These are phyloP conservation scores for Sorex fumeus DNA, from an alignment of 2,113 vertebrate genomes.

Conservation along the genomic window DNA sequence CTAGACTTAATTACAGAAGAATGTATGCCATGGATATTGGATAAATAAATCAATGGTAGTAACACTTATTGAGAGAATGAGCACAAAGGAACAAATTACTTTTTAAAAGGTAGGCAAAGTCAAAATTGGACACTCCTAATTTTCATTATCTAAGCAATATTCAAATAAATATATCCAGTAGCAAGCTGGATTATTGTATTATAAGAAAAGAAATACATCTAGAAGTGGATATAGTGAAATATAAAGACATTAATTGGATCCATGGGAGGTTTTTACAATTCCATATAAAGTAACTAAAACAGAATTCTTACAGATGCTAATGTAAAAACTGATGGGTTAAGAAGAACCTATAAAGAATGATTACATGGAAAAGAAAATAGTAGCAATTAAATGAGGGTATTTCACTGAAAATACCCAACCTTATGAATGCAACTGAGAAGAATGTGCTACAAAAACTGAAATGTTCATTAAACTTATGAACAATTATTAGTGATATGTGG, in stretches of 20 bases:
- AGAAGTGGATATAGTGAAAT: background rate
- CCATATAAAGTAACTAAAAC: background rate
- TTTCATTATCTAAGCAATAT: background rate
- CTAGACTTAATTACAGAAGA: background rate
- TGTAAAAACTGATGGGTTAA: background rate
- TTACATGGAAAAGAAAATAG: background rate
- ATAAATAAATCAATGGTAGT: background rate
- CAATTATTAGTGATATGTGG: background rate
- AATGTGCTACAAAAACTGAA: no score
- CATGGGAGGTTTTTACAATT: background rate
- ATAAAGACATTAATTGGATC: background rate
- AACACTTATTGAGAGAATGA: background rate
- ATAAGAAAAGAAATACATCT: background rate
- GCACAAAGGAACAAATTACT: background rate
- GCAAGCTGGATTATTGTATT: background rate
- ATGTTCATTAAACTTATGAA: no score
- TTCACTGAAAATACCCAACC: no score
- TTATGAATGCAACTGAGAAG: no score
- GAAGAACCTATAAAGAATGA: background rate
- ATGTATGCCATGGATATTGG: background rate
- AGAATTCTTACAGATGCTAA: slow-evolving; percentile 6
- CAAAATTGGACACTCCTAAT: background rate
- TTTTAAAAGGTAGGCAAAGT: background rate
- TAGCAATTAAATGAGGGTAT: background rate
- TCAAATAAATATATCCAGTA: background rate